Base-by-base conservation (phyloP, 2,888 invertebrate species). In the Ophion slaviceki region DNA sequence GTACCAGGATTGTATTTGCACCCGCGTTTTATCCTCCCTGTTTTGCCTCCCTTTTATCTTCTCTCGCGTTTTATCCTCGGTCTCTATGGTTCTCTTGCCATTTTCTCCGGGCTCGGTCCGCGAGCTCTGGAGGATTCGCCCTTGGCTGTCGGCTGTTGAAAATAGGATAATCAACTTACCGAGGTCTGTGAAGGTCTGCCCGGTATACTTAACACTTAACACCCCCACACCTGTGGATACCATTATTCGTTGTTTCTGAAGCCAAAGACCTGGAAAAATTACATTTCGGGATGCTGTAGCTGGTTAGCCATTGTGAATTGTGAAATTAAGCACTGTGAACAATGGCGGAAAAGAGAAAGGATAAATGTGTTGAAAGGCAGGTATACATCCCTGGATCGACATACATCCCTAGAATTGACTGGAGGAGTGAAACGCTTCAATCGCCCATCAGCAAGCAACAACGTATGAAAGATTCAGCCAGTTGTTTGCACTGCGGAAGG, bases 121-220 rank as follows among this genome's bases (percentile, higher is more conserved):
- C 59, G 77, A 64, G 77, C 74, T 70, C 77, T 75, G 70, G 83
- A 75, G 80, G 78, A 83, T 83, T 86, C 77, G 77, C 80, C 72
- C 80, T 80, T 80, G 74, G 77, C 83, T 80, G 83, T 78, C 83
- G 86, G 66, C 74, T 66, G 72, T 62, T 62, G 83, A 78, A 86
- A 78, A 86, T 86, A 80, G 83, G 77, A 86, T 86, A 86, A 86
- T 86, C 83, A 86, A 86, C 72, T 86, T 83, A 86, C 80, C 80
- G 64, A 66, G 80, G 59, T 68, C 57, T 71, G 79, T 53, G 76
- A 80, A 80, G 77, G 72, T 62, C 64, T 61, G 20, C 61, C 74
- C 53, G 61, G 82, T 86, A 78, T 86, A 86, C 53, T 86, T 80
- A 86, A 83, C 86, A 83, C 86, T 86, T 74, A 72, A 83, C 79